Conservation (phyloP, 2,113 vertebrate genomes). For the Sinocyclocheilus grahami region DNA sequence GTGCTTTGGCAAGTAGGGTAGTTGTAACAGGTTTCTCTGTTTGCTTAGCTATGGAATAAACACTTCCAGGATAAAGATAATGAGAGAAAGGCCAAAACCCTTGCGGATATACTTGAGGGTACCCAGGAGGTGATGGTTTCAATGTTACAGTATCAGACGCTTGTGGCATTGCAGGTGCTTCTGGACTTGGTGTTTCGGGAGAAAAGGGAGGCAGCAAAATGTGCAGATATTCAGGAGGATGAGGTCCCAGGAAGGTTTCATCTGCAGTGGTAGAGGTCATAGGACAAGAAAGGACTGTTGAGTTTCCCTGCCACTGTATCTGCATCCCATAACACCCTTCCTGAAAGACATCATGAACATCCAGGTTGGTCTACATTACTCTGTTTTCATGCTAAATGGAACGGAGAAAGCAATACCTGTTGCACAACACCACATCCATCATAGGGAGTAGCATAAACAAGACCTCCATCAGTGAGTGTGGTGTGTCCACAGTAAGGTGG, state of each 20-base stretch:
- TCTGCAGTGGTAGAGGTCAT: background rate
- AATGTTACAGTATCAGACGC: background rate
- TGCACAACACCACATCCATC: constrained; percentile 61
- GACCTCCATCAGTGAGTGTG: background rate
- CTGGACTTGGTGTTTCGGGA: background rate
- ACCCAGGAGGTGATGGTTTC: background rate
- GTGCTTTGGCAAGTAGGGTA: background rate
- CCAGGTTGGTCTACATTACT: background rate
- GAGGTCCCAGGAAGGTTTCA: background rate
- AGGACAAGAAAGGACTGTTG: constrained; percentile 52
- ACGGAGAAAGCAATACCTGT: constrained; percentile 43
- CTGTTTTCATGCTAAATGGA: background rate
- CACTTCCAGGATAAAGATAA: background rate
- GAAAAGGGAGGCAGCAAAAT: background rate
- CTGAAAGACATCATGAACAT: constrained; percentile 45
- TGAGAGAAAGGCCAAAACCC: background rate
- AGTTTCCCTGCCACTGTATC: constrained; percentile 51
- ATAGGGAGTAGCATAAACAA: constrained; percentile 58
- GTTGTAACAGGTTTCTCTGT: background rate
- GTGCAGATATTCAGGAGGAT: background rate
- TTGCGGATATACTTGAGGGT: background rate
- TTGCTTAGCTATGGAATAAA: background rate
- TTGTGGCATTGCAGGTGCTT: background rate
- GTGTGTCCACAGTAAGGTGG: constrained; percentile 57
- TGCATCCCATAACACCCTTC: constrained; percentile 51